Conservation (phyloP, 2,888 invertebrate species). For the Melanargia galathea region DNA sequence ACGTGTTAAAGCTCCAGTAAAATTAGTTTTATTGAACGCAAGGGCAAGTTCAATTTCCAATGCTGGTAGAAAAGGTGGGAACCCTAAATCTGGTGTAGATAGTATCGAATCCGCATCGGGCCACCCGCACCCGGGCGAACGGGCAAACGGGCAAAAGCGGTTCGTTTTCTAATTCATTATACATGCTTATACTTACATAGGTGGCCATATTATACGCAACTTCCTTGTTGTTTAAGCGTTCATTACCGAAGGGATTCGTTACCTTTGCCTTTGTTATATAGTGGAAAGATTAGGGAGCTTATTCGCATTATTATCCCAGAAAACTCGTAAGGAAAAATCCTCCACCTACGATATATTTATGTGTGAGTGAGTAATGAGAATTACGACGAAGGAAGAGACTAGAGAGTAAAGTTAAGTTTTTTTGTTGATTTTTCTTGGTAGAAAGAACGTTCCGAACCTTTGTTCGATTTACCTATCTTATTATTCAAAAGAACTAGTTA, state of each 20-base stretch:
- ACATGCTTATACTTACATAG: conserved; percentile 60
- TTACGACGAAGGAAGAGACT: no score
- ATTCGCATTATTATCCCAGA: no score
- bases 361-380: no score
- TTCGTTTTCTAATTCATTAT: conserved; percentile 69
- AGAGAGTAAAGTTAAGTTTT: no score
- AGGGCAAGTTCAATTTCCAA: not conserved
- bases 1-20: not conserved
- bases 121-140: conserved; percentile 70
- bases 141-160: conserved; percentile 49
- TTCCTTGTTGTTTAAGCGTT: conserved; percentile 28
- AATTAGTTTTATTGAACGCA: not conserved
- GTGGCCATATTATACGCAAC: conserved; percentile 38
- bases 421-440: no score
- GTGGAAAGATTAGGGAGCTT: not conserved
- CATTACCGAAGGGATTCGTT: conserved; percentile 21
- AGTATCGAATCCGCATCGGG: conserved; percentile 70
- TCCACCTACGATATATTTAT: no score
- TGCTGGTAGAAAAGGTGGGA: conserved; percentile 14
- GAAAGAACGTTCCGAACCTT: no score
- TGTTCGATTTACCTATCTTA: no score
- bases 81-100: conserved; percentile 50
- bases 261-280: not conserved
- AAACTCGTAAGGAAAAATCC: no score
- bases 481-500: no score